phyloP scores from a whole-genome alignment of 2,888 invertebrate genomes.

The Leucania comma region DNA sequence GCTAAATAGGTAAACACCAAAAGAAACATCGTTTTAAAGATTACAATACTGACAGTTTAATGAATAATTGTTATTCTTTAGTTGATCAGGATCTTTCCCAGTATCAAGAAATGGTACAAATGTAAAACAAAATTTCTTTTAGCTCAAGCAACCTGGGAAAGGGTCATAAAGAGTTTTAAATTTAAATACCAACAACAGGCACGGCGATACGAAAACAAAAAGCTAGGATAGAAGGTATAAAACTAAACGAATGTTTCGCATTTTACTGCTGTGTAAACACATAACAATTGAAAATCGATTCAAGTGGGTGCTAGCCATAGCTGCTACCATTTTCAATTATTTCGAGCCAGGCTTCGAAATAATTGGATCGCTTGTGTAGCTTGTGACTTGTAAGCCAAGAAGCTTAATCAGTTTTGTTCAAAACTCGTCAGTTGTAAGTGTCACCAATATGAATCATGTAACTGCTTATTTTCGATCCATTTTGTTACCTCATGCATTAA shows the following conservation, averaged over 20 bases:
- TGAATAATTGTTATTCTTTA: too few species aligned
- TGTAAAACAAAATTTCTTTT: neutral
- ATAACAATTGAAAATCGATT: constrained; percentile 53
- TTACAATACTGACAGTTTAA: too few species aligned
- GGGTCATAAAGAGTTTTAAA: neutral
- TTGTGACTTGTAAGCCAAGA: neutral
- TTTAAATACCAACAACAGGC: neutral
- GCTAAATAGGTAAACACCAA: too few species aligned
- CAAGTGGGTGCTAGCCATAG: constrained; percentile 27
- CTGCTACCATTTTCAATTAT: constrained; percentile 29
- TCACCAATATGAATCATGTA: constrained; percentile 27
- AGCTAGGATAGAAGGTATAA: neutral
- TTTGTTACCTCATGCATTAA: constrained; percentile 2
- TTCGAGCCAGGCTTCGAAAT: constrained; percentile 8
- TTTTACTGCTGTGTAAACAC: constrained; percentile 51
- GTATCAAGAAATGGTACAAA: neutral
- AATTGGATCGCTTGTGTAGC: constrained; percentile 3
- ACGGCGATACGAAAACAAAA: constrained; percentile 3
- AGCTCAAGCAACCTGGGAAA: neutral
- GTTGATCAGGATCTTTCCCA: too few species aligned
- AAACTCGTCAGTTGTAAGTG: constrained; percentile 37
- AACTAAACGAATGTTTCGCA: constrained; percentile 21
- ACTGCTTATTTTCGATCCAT: constrained; percentile 17
- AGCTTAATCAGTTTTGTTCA: constrained; percentile 38
- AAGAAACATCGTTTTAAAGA: too few species aligned